Evolutionary conservation across 2,888 invertebrate species (phyloP), one percentile per base, ranked within the genome.

Genomic region (Idaea dimidiata): DNA sequence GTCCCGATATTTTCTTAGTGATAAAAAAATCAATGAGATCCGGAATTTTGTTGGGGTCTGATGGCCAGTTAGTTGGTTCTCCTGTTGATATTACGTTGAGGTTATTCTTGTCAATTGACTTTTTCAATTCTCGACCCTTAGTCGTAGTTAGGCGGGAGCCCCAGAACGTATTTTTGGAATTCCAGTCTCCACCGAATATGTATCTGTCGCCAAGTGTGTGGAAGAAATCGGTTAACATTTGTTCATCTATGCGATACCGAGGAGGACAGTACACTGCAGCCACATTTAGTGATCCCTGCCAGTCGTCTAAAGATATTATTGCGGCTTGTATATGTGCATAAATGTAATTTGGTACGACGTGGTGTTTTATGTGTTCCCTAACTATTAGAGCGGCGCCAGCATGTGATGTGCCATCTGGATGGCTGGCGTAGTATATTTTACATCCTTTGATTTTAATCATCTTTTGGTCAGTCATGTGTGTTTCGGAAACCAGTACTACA

Each of bases 21-120:
- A 32, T 7, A 7, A 32, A 32, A 7, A 32, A 32, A 4, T 32
- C 32, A 6, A 32, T 4, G 4, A 32, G 7, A 7, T 32, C 32
- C 4, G 32, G 32, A 6, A 6, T 69, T 66, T 10, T 60, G 17
- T 68, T 65, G 0, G 43, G 54, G 53, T 68, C 67, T 7, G 62
- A 59, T 6, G 67, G 67, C 67, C 69, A 69, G 55, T 64, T 33
- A 0, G 71, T 74, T 5, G 74, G 72, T 59, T 74, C 67, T 7
- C 59, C 17, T 6, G 68, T 64, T 16, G 72, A 62, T 0, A 74
- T 53, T 7, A 62, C 8, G 2, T 32, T 16, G 0, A 71, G 57
- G 4, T 65, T 43, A 5, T 68, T 66, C 6, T 57, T 57, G 6
- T 72, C 64, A 8, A 69, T 18, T 53, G 61, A 55, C 17, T 57